phyloP scores from a whole-genome alignment of 2,888 invertebrate genomes.

The Drosophila lutescens region DNA sequence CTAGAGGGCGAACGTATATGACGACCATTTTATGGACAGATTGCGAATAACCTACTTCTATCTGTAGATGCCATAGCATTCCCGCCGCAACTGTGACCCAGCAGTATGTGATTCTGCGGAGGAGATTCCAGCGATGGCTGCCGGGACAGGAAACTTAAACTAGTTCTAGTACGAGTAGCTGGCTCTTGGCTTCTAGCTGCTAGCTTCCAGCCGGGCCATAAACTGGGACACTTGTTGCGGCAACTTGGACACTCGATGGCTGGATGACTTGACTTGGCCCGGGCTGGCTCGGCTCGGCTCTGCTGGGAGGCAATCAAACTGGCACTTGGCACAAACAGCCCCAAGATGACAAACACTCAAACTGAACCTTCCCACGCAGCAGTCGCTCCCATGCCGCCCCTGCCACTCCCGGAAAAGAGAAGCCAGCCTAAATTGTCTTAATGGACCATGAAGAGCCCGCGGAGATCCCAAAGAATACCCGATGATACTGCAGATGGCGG shows the following conservation, averaged over 20 bases:
- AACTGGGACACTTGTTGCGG: slow-evolving; percentile 77
- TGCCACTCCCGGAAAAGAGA: slow-evolving; percentile 40
- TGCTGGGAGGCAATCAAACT: slow-evolving; percentile 67
- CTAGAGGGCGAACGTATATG: too few species aligned
- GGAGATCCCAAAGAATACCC: slow-evolving; percentile 22
- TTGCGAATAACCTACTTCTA: not conserved
- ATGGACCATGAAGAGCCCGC: slow-evolving; percentile 74
- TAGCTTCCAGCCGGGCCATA: slow-evolving; percentile 49
- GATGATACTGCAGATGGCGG: slow-evolving; percentile 39
- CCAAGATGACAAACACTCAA: slow-evolving; percentile 58
- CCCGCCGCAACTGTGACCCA: slow-evolving; percentile 20
- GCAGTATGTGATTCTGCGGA: slow-evolving; percentile 40
- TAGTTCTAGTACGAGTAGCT: slow-evolving; percentile 67
- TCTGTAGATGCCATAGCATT: not conserved
- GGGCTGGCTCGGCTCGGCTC: slow-evolving; percentile 38
- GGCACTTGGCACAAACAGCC: slow-evolving; percentile 13
- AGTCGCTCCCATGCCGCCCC: slow-evolving; percentile 37
- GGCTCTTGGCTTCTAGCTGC: slow-evolving; percentile 17
- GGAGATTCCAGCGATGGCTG: slow-evolving; percentile 39
- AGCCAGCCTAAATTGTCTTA: slow-evolving; percentile 75
- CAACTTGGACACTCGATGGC: slow-evolving; percentile 56
- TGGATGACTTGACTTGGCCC: slow-evolving; percentile 51
- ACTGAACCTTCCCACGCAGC: slow-evolving; percentile 69
- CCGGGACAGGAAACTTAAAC: slow-evolving; percentile 77
- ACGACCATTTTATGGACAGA: not conserved